These are phyloP conservation scores for Hydrotaea cyrtoneurina DNA, from an alignment of 2,888 invertebrate genomes.

Conservation along the genomic window DNA sequence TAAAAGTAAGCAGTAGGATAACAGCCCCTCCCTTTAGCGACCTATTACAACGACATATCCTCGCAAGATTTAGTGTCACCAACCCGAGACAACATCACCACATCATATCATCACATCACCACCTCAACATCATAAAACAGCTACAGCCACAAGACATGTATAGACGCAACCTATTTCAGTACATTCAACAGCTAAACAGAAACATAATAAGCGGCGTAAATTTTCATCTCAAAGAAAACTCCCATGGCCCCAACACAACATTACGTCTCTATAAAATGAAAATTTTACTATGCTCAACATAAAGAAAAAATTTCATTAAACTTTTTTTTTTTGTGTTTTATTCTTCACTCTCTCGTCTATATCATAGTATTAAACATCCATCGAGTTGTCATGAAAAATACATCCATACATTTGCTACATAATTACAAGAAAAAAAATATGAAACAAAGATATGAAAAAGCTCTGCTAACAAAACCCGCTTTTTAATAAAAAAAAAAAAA, in stretches of 20 bases:
- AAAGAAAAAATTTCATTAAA: background rate
- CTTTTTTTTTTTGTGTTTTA: background rate
- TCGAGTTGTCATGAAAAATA: constrained; percentile 54
- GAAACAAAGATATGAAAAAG: constrained; percentile 34
- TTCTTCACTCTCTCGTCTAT: constrained; percentile 29
- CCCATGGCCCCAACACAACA: constrained; percentile 6
- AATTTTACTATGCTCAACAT: constrained; percentile 7
- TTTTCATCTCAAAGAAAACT: background rate
- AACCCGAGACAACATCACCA: background rate
- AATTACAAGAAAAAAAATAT: constrained; percentile 51
- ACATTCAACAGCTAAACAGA: constrained; percentile 27
- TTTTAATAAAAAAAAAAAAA: constrained; percentile 19
- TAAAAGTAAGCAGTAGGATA: background rate
- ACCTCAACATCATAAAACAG: constrained; percentile 23
- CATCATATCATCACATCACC: constrained; percentile 6
- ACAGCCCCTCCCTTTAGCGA: background rate
- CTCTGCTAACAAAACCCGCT: constrained; percentile 53
- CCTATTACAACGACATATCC: constrained; percentile 8
- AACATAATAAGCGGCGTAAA: background rate
- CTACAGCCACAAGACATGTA: background rate
- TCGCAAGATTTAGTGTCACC: background rate
- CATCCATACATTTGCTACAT: constrained; percentile 61
- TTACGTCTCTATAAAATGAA: constrained; percentile 13
- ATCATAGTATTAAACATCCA: constrained; percentile 16
- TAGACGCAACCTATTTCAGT: background rate